Evolutionary conservation across 1,140 invertebrate genomes (phyloP), one percentile per base, ranked within the genome.

Genomic region (Aphaenogaster floridana): DNA sequence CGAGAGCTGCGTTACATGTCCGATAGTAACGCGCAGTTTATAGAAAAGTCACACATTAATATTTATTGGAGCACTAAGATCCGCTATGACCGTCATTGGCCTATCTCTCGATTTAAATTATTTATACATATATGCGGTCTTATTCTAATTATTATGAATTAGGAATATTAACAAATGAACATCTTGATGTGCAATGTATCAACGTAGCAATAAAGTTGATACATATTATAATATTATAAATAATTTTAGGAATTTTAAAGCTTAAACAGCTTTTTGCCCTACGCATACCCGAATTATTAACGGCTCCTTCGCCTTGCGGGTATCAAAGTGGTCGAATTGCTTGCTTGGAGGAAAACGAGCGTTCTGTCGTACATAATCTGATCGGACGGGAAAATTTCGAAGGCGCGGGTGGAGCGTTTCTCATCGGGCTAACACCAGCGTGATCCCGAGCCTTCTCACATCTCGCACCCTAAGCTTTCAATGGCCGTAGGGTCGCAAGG

Each of bases 351-450:
- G 39, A 59, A 52, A 86, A 68, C 50, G 78, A 64, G 61, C 54
- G 48, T 57, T 39, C 52, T 45, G 63, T 78, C 74, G 68, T 61
- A 34, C 28, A 59, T 86, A 89, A 90, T 89, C 76, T 61, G 52
- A 74, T 61, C 15, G 68, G 42, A 66, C 54, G 21, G 17, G 71
- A 63, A 87, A 87, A 89, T 78, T 83, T 90, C 69, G 63, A 86
- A 45, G 57, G 9, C 15, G 34, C 36, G 54, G 36, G 45, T 76
- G 71, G 71, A 69, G 71, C 52, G 69, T 89, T 87, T 71, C 88
- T 50, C 61, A 64, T 86, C 48, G 84, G 88, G 66, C 71, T 78
- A 83, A 76, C 77, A 61, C 79, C 64, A 45, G 66, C 71, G 45
- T 85, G 87, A 89, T 68, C 52, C 48, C 72, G 79, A 72, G 59